phyloP scores from a whole-genome alignment of 1,140 invertebrate genomes.

The Bombus cullumanus region DNA sequence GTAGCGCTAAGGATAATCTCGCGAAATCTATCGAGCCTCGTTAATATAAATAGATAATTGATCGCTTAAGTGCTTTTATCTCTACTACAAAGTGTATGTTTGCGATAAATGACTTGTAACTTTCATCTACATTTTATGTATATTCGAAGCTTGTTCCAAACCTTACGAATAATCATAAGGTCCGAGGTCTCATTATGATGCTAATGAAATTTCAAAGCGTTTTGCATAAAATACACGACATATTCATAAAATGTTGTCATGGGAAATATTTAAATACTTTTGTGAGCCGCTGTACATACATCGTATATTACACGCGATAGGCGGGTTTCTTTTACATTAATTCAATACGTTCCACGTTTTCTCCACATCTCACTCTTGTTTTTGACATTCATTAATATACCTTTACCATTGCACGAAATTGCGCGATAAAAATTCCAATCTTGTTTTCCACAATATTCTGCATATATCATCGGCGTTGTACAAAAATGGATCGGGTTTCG shows the following conservation, averaged over 20 bases:
- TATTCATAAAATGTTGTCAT: not conserved
- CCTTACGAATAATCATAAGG: not conserved
- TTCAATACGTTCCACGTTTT: not conserved
- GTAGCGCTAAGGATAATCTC: too few species aligned
- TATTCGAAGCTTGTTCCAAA: not conserved
- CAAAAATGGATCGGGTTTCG: slow-evolving; percentile 27
- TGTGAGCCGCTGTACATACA: too few species aligned
- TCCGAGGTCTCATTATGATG: not conserved
- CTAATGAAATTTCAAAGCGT: not conserved
- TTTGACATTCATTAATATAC: not conserved
- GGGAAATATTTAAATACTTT: not conserved
- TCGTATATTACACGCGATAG: not conserved
- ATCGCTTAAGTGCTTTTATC: not conserved
- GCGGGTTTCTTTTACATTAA: not conserved
- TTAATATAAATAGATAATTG: too few species aligned
- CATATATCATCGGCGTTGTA: slow-evolving; percentile 22
- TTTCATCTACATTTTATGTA: not conserved
- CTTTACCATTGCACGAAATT: not conserved
- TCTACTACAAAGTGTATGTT: not conserved
- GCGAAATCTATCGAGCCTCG: too few species aligned
- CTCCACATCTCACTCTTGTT: not conserved
- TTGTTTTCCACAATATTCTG: not conserved
- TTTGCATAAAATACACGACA: not conserved
- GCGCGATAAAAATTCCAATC: not conserved
- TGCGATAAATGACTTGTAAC: not conserved